Conservation (phyloP, 2,797 vertebrate genomes). For the Lophotriccus pileatus region DNA sequence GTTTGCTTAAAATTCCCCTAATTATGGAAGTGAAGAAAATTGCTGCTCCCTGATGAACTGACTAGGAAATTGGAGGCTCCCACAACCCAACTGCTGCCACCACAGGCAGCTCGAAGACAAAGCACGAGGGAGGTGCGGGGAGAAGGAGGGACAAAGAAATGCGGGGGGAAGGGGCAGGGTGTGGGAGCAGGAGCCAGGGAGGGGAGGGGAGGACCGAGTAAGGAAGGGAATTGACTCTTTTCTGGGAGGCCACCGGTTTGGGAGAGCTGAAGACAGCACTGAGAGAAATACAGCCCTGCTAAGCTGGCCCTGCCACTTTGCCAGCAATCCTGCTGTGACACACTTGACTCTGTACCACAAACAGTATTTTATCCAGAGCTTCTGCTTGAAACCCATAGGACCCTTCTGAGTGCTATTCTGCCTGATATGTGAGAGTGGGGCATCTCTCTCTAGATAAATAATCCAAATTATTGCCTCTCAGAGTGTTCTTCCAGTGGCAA, state of each 20-base stretch:
- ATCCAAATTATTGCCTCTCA: not conserved
- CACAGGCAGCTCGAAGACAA: not conserved
- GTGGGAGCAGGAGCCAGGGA: not conserved
- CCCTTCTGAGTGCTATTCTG: not conserved
- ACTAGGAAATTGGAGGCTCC: conserved; percentile 64
- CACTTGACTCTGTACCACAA: not conserved
- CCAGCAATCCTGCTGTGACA: not conserved
- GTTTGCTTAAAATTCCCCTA: conserved; percentile 76
- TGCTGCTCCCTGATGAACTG: conserved; percentile 44
- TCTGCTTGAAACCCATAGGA: not conserved
- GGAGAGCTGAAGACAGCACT: not conserved
- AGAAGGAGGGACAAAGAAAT: not conserved
- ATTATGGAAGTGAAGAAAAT: conserved; percentile 76
- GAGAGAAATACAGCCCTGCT: not conserved
- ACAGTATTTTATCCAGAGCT: not conserved
- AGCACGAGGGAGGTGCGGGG: not conserved
- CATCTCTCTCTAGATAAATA: not conserved
- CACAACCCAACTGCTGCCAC: not conserved
- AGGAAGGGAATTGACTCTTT: not conserved
- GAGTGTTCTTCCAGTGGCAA: not conserved
- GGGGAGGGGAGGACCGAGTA: not conserved
- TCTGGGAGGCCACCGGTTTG: not conserved
- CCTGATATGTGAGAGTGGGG: accelerated
- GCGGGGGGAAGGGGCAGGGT: not conserved
- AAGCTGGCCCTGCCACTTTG: not conserved